Evolutionary conservation across 2,113 vertebrate genomes (phyloP).

Genomic region (Sigmodon hispidus): DNA sequence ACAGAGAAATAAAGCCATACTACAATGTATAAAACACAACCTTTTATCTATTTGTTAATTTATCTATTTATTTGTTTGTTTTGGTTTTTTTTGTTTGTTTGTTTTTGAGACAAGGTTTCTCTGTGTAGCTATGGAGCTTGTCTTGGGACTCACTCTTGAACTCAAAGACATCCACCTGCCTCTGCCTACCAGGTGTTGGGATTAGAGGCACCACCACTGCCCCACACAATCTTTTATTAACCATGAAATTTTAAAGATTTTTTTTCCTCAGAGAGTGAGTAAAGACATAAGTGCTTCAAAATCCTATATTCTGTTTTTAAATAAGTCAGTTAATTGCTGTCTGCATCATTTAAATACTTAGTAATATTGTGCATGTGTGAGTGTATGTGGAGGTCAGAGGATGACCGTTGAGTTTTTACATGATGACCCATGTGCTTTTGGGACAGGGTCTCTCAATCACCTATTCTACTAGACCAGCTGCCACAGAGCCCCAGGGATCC

Average conservation of each 20-base stretch:
- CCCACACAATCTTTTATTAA: neutral
- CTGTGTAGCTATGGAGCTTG: neutral
- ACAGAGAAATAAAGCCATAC: neutral
- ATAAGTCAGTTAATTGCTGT: slow-evolving; percentile 25
- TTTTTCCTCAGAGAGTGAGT: neutral
- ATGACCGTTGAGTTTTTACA: neutral
- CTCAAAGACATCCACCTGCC: neutral
- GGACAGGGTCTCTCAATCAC: neutral
- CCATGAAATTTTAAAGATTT: neutral
- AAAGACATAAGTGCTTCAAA: neutral
- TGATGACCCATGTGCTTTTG: neutral
- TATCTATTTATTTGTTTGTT: neutral
- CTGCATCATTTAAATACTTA: slow-evolving; percentile 16
- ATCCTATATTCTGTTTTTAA: neutral
- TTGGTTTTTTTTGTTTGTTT: neutral
- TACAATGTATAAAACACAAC: neutral
- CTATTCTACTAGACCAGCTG: neutral
- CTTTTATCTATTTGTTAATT: neutral
- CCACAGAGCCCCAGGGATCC: neutral
- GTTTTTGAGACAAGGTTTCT: too few relatives aligned
- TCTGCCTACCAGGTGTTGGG: neutral
- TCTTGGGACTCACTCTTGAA: neutral
- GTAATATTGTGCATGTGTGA: too few relatives aligned
- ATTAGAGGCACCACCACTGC: neutral
- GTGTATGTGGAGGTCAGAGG: neutral